Base-by-base conservation (phyloP, 2,888 invertebrate species). In the Drosophila ustulata region DNA sequence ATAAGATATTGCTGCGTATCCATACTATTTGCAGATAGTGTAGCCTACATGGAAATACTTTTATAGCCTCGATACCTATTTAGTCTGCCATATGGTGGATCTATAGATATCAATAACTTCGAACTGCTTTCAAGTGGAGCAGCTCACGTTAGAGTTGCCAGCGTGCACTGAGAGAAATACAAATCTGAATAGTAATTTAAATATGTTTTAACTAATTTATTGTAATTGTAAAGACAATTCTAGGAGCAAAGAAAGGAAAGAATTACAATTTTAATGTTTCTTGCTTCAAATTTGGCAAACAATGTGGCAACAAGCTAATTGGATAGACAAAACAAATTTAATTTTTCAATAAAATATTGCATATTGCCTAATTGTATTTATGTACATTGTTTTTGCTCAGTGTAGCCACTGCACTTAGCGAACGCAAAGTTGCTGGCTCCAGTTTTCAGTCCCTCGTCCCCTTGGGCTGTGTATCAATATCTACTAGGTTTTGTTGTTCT, bases 11-110 rank as follows among this genome's bases (percentile, higher is more conserved):
- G 47, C 46, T 45, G 25, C 37, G 51, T 52, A 32, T 49, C 30
- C 53, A 62, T 49, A 34, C n/a, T 46, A 52, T 66, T 46, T 50
- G 25, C 9, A 32, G 70, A 70, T 79, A 67, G 51, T 25, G 46
- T 62, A 26, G 53, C n/a, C 58, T 71, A 81, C 84, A 84, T 70
- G 84, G 41, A 84, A 84, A 88, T 73, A 88, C 89, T 88, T 73
- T 84, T 86, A 85, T 72, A 75, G 65, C 41, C 18, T 65, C 63
- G 66, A 71, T 88, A 88, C 64, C 71, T 55, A 68, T 72, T 75
- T 69, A 58, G 75, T 59, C 30, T 52, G 65, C 88, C 83, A 83
- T 83, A 83, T 83, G 83, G 87, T 46, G 56, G 26, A 37, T 50
- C 55, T 50, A 68, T 66, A 85, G 87, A 86, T 88, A 86, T 51